A percentile compares a stretch with the other conserved stretches of the same genome.
Conservation (phyloP, 2,888 invertebrate genomes). For the Eulithis testata region DNA sequence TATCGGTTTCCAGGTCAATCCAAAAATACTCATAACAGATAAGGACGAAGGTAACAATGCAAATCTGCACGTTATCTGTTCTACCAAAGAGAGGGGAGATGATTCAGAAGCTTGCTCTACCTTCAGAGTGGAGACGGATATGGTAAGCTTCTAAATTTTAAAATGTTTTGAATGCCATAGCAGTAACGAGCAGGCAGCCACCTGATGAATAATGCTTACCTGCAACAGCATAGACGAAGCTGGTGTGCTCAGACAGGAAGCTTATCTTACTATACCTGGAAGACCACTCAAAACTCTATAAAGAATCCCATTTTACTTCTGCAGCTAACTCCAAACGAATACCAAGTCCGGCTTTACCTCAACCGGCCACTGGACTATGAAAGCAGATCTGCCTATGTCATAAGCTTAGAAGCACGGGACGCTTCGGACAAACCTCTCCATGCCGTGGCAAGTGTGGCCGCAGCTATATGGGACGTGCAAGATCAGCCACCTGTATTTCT, state of each 20-base stretch:
- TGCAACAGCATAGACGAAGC: no score
- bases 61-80: slow-evolving; percentile 87
- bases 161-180: no score
- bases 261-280: no score
- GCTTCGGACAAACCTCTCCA: slow-evolving; percentile 86
- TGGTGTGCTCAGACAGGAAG: no score
- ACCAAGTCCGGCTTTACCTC: slow-evolving; percentile 87
- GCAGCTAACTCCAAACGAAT: slow-evolving; percentile 87
- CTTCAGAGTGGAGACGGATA: slow-evolving; percentile 87
- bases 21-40: slow-evolving; percentile 88
- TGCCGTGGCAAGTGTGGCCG: slow-evolving; percentile 89
- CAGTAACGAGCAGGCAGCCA: no score
- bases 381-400: slow-evolving; percentile 88
- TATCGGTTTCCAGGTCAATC: slow-evolving; percentile 64
- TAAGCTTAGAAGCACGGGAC: slow-evolving; percentile 88
- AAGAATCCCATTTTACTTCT: slow-evolving; percentile 34
- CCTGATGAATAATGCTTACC: no score
- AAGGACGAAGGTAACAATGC: slow-evolving; percentile 90
- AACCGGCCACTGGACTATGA: slow-evolving; percentile 91
- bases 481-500: slow-evolving; percentile 93
- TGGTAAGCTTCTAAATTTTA: slow-evolving; percentile 63
- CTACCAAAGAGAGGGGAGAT: slow-evolving; percentile 79
- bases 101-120: slow-evolving; percentile 89
- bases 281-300: no score
- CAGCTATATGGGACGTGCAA: slow-evolving; percentile 91